Percentiles rank a stretch among this genome's conserved stretches.
Evolutionary conservation across 2,888 invertebrate species (phyloP).

Genomic region (Zaprionus bogoriensis): DNA sequence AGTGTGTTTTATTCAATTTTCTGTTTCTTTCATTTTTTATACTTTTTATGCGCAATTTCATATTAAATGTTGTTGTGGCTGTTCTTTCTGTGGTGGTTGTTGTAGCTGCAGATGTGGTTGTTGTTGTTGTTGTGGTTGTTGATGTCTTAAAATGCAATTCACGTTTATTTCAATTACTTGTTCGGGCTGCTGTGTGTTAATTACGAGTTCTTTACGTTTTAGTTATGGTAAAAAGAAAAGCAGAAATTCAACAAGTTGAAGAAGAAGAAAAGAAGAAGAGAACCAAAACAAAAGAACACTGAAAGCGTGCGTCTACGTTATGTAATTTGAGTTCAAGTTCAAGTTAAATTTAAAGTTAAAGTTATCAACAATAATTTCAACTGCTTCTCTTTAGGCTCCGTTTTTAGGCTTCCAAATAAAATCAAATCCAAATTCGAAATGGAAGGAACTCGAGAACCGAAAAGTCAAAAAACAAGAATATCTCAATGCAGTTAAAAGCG

Average conservation of each 20-base stretch:
- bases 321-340: conserved; percentile 33
- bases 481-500: conserved; percentile 69
- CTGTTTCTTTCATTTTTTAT: conserved; percentile 22
- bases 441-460: conserved; percentile 28
- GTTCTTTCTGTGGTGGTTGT: conserved; percentile 14
- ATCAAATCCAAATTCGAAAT: conserved; percentile 29
- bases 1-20: conserved; percentile 80
- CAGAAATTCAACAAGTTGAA: conserved; percentile 1
- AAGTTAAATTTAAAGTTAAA: conserved; percentile 36
- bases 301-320: conserved; percentile 75
- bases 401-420: conserved; percentile 33
- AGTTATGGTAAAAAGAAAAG: conserved; percentile 18
- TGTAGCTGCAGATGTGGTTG: conserved; percentile 28
- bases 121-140: conserved; percentile 19
- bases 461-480: conserved; percentile 27
- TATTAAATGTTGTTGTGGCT: conserved; percentile 23
- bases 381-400: conserved; percentile 17
- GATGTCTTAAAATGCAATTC: conserved; percentile 2
- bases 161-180: conserved; percentile 21
- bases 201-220: conserved; percentile 1
- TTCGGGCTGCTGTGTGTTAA: conserved; percentile 9
- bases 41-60: conserved; percentile 36
- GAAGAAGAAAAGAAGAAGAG: conserved; percentile 11
- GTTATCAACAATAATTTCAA: conserved; percentile 28
- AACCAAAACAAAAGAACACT: conserved; percentile 46